A percentile compares a stretch with the other conserved stretches of the same genome.
phyloP scores from a whole-genome alignment of 2,113 vertebrate species.

The Alligator mississippiensis region DNA sequence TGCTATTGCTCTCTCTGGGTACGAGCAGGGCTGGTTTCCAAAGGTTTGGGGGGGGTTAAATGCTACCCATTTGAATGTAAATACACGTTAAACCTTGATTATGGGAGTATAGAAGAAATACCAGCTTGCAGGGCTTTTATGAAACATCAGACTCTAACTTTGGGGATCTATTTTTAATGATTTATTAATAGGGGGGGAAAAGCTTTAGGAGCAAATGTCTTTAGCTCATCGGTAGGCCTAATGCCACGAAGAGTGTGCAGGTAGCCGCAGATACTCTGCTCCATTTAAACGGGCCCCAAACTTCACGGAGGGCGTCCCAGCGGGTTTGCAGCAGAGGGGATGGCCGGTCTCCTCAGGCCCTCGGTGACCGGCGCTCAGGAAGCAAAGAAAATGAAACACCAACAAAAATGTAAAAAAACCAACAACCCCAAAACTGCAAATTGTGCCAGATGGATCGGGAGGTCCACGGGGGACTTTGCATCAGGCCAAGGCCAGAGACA shows the following conservation, averaged over 20 bases:
- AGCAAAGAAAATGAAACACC: background rate
- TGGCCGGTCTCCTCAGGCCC: background rate
- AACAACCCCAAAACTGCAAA: conserved; percentile 53
- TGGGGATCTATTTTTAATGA: conserved; percentile 17
- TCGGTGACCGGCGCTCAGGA: background rate
- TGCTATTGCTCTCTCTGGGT: background rate
- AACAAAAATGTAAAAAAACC: background rate
- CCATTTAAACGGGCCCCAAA: background rate
- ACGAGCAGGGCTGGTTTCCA: background rate
- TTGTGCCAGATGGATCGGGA: conserved; percentile 40
- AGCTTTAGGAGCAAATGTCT: background rate
- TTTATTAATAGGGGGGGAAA: background rate
- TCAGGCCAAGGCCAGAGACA: background rate
- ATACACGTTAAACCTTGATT: conserved; percentile 5
- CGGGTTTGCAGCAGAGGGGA: rapidly evolving
- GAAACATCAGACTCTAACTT: background rate
- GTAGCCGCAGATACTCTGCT: background rate
- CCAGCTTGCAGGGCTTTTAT: conserved; percentile 37
- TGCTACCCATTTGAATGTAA: background rate
- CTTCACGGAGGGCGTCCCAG: background rate
- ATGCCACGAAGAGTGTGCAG: background rate
- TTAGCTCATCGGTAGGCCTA: no score
- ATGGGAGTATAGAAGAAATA: conserved; percentile 34
- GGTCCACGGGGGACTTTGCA: background rate
- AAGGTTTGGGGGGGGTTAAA: background rate